Evolutionary conservation across 1,140 invertebrate species (phyloP).

Genomic region (Drosophila novamexicana): DNA sequence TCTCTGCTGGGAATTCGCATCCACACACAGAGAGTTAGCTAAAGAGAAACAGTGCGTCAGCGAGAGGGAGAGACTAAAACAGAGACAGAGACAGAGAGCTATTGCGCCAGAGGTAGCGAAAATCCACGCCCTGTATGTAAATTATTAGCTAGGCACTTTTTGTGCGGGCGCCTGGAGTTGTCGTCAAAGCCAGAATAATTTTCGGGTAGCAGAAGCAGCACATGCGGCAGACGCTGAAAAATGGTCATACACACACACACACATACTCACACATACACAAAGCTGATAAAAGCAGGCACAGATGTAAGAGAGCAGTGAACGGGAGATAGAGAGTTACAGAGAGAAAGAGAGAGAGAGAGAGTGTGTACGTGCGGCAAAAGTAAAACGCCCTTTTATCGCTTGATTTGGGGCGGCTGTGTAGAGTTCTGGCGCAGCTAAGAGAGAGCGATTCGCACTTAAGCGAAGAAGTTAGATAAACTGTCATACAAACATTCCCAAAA

Average conservation of each 20-base stretch:
- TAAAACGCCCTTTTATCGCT: slow-evolving; percentile 79
- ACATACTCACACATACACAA: slow-evolving; percentile 8
- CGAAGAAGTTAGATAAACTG: slow-evolving; percentile 14
- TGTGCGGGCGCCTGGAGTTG: slow-evolving; percentile 70
- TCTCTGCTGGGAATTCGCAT: slow-evolving; percentile 38
- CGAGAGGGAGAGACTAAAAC: not conserved
- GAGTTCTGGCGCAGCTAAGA: slow-evolving; percentile 39
- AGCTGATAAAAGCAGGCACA: slow-evolving; percentile 23
- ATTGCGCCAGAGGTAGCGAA: slow-evolving; percentile 43
- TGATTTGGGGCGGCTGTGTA: slow-evolving; percentile 33
- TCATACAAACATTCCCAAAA: not conserved
- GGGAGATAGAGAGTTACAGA: slow-evolving; percentile 17
- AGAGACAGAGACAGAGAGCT: slow-evolving; percentile 11
- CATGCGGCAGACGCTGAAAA: slow-evolving; percentile 48
- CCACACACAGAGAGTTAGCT: slow-evolving; percentile 13
- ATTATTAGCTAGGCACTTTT: slow-evolving; percentile 82
- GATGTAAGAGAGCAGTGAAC: slow-evolving; percentile 23
- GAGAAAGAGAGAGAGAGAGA: slow-evolving; percentile 20
- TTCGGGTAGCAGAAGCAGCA: slow-evolving; percentile 32
- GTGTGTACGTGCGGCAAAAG: slow-evolving; percentile 33
- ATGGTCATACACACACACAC: slow-evolving; percentile 36
- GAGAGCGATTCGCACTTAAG: slow-evolving; percentile 1
- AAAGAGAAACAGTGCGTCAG: slow-evolving; percentile 10
- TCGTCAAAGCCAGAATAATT: slow-evolving; percentile 55
- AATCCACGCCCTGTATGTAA: slow-evolving; percentile 84